Evolutionary conservation across 35 echinoderm and acorn worm genomes (phyloP).

Genomic region (Hemicentrotus pulcherrimus): DNA sequence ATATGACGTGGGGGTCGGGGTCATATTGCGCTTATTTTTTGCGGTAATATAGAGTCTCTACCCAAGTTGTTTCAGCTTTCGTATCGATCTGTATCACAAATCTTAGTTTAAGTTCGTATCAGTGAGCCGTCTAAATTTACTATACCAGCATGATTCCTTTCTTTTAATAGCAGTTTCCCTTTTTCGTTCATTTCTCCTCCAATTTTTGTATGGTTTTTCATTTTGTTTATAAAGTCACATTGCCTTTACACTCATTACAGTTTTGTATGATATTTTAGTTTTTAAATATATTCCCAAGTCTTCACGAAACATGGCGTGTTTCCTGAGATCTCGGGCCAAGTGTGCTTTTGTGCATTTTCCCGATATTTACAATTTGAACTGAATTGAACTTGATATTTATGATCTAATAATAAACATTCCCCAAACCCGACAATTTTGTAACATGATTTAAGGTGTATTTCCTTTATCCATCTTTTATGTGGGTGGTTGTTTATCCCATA

Average conservation of each 20-base stretch:
- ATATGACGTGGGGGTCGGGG: background rate
- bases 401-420: background rate
- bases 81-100: background rate
- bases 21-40: background rate
- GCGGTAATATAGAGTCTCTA: background rate
- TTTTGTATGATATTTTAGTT: background rate
- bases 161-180: no score
- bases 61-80: background rate
- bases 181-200: no score
- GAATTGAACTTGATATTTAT: background rate
- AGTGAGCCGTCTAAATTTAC: background rate
- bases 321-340: no score
- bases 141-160: background rate
- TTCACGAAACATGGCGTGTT: no score
- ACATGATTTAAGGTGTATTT: background rate
- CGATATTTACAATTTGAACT: background rate
- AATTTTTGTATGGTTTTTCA: no score
- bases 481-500: no score
- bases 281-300: no score
- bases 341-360: background rate
- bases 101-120: background rate
- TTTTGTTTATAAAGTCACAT: background rate
- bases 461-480: no score
- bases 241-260: background rate
- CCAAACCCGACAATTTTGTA: background rate